phyloP scores from a whole-genome alignment of 2,888 invertebrate species.

The Pandemis cinnamomeana region DNA sequence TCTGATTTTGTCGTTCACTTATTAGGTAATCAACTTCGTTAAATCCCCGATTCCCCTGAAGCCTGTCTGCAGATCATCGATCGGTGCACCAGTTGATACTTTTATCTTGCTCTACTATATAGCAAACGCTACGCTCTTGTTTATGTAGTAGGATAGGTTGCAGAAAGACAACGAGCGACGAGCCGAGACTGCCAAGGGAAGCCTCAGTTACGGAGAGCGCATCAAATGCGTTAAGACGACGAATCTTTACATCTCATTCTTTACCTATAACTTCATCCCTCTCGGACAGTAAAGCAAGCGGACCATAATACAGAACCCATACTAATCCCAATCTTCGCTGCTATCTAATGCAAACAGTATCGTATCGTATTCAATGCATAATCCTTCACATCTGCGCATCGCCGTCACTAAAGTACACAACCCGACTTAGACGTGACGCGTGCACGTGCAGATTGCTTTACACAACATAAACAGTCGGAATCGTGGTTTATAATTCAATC shows the following conservation, averaged over 20 bases:
- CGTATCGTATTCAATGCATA: not conserved
- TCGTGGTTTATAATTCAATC: conserved; percentile 33
- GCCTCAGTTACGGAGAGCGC: too few species aligned
- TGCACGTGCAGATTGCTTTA: conserved; percentile 29
- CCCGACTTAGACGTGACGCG: not conserved
- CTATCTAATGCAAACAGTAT: not conserved
- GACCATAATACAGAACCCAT: not conserved
- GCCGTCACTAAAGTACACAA: not conserved
- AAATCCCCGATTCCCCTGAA: not conserved
- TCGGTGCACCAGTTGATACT: not conserved
- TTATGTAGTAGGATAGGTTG: not conserved
- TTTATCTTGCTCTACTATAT: not conserved
- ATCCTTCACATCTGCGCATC: conserved; percentile 1
- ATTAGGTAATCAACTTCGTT: conserved; percentile 1
- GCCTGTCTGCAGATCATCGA: conserved; percentile 1
- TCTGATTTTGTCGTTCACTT: not conserved
- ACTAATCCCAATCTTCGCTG: not conserved
- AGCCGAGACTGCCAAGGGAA: too few species aligned
- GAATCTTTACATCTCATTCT: not conserved
- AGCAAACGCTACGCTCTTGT: not conserved
- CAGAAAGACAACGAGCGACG: not conserved
- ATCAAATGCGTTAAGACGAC: too few species aligned
- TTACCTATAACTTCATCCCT: not conserved
- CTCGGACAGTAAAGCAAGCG: not conserved
- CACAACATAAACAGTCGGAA: conserved; percentile 20